A percentile compares a stretch with the other conserved stretches of the same genome.
phyloP scores from a whole-genome alignment of 1,140 invertebrate genomes.

The Drosophila ironensis region DNA sequence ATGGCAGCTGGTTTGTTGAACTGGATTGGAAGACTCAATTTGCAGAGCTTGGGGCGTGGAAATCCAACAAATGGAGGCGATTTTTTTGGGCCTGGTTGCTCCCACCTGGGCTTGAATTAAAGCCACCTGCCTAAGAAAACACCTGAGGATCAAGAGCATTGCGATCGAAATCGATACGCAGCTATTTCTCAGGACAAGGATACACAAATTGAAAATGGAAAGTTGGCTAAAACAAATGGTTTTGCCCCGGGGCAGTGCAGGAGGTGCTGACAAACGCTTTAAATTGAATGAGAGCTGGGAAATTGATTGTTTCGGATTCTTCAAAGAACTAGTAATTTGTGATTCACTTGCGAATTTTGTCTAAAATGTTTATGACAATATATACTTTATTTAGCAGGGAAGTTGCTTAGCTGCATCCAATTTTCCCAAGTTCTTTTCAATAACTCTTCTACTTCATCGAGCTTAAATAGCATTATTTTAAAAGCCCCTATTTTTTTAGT shows the following conservation, averaged over 20 bases:
- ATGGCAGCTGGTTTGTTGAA: conserved; percentile 9
- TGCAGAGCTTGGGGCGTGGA: conserved; percentile 42
- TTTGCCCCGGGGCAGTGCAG: conserved; percentile 11
- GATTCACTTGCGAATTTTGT: too few species aligned
- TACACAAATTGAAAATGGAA: conserved; percentile 62
- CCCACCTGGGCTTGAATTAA: conserved; percentile 27
- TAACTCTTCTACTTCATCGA: background rate
- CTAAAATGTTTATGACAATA: too few species aligned
- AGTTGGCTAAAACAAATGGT: conserved; percentile 36
- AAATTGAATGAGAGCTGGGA: conserved; percentile 26
- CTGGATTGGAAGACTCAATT: conserved; percentile 39
- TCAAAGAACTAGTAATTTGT: too few species aligned
- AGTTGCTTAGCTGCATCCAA: background rate
- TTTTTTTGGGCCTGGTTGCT: conserved; percentile 70
- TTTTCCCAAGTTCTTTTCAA: background rate
- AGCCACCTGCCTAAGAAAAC: conserved; percentile 37
- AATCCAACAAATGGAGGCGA: conserved; percentile 51
- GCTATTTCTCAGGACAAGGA: conserved; percentile 40
- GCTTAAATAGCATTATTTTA: too few species aligned
- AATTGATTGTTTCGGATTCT: conserved; percentile 35
- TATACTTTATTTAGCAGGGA: background rate
- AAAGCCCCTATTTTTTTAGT: too few species aligned
- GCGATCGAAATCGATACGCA: conserved; percentile 68
- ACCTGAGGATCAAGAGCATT: conserved; percentile 8
- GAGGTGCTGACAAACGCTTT: background rate